Conservation (phyloP, 2,113 vertebrate genomes). For the Dermatemys mawii region DNA sequence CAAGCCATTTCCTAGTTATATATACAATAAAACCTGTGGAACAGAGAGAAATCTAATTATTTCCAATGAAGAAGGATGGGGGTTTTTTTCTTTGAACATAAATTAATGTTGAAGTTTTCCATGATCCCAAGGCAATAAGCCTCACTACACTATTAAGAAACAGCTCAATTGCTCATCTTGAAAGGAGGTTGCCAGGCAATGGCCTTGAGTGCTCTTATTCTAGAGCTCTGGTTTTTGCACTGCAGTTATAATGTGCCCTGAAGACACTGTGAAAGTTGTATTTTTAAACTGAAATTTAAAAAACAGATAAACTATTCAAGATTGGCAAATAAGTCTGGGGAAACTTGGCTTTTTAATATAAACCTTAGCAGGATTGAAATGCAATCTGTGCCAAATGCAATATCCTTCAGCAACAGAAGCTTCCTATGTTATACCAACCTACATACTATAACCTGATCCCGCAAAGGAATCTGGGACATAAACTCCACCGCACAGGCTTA, state of each 20-base stretch:
- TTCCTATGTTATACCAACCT: fast-evolving
- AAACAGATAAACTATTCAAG: not conserved
- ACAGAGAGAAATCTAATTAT: slow-evolving; percentile 38
- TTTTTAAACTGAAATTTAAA: not conserved
- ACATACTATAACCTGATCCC: not conserved
- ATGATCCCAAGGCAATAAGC: slow-evolving; percentile 28
- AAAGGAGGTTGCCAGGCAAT: not conserved
- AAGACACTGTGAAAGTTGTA: not conserved
- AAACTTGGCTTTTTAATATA: fast-evolving
- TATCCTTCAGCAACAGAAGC: not conserved
- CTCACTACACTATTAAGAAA: not conserved
- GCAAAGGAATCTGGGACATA: not conserved
- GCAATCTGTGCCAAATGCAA: not conserved
- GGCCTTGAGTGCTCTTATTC: not conserved
- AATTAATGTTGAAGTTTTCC: slow-evolving; percentile 26
- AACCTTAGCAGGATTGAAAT: not conserved
- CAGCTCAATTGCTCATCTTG: not conserved
- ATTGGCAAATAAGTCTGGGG: not conserved
- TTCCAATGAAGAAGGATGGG: not conserved
- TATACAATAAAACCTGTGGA: not conserved
- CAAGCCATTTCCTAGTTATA: not conserved
- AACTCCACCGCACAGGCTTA: not conserved
- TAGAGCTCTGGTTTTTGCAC: fast-evolving
- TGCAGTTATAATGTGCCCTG: not conserved
- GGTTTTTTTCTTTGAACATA: not conserved